Percentiles rank a stretch among this genome's conserved stretches.
phyloP scores from a whole-genome alignment of 2,113 vertebrate species.

The Forbesichthys agassizii region DNA sequence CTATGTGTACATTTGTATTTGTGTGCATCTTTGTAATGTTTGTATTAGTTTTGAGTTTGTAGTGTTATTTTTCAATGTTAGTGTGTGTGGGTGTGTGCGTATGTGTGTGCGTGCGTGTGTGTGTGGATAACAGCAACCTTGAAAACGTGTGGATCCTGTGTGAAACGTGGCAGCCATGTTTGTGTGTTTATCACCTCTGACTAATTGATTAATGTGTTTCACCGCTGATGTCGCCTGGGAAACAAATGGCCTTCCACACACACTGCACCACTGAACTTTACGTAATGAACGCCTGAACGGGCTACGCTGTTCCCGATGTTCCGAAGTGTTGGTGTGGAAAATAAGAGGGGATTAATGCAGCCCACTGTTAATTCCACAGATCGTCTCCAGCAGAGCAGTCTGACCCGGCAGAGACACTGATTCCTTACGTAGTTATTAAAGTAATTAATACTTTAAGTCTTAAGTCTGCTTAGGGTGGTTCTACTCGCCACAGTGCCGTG shows the following conservation, averaged over 20 bases:
- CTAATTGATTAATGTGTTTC: constrained; percentile 74
- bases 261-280: constrained; percentile 60
- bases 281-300: constrained; percentile 66
- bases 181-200: constrained; percentile 67
- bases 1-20: neutral
- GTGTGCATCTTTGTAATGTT: neutral
- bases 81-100: neutral
- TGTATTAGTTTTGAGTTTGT: neutral
- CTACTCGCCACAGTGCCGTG: constrained; percentile 44
- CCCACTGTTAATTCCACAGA: constrained; percentile 63
- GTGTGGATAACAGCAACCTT: constrained; percentile 44
- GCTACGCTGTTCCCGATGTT: constrained; percentile 63
- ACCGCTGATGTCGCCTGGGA: constrained; percentile 59
- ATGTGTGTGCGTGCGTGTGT: neutral
- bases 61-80: constrained; percentile 2
- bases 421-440: constrained; percentile 64
- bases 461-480: constrained; percentile 66
- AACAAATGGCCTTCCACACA: constrained; percentile 60
- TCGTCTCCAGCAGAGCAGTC: constrained; percentile 59
- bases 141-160: constrained; percentile 57
- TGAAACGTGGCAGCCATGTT: constrained; percentile 52
- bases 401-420: constrained; percentile 59
- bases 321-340: constrained; percentile 67
- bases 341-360: constrained; percentile 70
- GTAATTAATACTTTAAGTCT: constrained; percentile 75